Conservation (phyloP, 2,888 invertebrate genomes). For the Dicranocentrus wangi region DNA sequence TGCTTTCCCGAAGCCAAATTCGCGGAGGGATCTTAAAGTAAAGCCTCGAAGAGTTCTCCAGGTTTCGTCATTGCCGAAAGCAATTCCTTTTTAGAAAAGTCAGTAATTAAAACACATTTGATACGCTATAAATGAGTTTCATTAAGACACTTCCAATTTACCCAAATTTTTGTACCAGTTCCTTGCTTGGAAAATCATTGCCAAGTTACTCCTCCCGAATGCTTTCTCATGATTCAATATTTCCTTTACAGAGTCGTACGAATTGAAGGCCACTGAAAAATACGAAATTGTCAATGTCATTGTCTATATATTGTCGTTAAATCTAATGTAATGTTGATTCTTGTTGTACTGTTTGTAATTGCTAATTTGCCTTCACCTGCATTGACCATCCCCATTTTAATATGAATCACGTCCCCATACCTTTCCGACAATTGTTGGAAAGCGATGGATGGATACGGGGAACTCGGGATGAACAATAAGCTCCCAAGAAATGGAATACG, state of each 20-base stretch:
- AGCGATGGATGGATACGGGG: conserved; percentile 11
- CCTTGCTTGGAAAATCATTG: neutral
- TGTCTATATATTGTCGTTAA: too few species aligned
- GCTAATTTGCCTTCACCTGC: neutral
- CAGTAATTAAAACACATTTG: neutral
- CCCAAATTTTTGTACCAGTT: neutral
- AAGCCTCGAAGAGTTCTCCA: conserved; percentile 24
- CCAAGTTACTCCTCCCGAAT: neutral
- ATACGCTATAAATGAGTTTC: neutral
- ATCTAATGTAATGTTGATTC: neutral
- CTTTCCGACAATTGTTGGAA: conserved; percentile 19
- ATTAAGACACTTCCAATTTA: neutral
- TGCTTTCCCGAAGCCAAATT: conserved; percentile 53
- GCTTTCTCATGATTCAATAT: conserved; percentile 29
- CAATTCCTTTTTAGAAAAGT: too few species aligned
- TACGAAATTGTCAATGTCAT: too few species aligned
- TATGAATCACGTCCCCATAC: conserved; percentile 45
- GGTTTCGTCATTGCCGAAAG: neutral
- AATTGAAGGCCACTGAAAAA: conserved; percentile 22
- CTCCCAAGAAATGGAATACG: conserved; percentile 43
- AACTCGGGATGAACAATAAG: neutral
- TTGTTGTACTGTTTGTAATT: neutral
- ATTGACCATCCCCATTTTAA: conserved; percentile 6
- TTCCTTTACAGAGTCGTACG: conserved; percentile 1
- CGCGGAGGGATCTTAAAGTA: conserved; percentile 27